Conservation (phyloP, 2,113 vertebrate species). For the Dipodomys ordii region DNA sequence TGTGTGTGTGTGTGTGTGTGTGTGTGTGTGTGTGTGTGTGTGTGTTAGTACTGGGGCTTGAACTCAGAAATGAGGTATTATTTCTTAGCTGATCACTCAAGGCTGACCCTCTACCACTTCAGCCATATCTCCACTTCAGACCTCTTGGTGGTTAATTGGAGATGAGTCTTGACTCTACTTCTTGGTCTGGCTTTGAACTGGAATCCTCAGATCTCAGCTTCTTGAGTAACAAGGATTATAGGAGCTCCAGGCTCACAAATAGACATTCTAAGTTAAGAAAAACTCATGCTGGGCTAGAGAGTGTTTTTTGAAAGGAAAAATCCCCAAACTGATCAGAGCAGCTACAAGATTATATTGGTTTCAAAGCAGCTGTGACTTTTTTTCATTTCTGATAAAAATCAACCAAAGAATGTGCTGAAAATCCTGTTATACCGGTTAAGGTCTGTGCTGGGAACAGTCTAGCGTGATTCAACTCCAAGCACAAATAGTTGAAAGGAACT, state of each 20-base stretch:
- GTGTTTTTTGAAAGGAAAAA: not conserved
- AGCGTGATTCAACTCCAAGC: not conserved
- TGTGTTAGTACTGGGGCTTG: no score
- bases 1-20: no score
- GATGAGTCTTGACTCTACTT: no score
- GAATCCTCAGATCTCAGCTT: no score
- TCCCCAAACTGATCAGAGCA: not conserved
- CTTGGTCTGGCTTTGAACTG: no score
- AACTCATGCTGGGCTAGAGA: not conserved
- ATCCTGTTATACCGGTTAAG: not conserved
- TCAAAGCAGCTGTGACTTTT: conserved; percentile 1
- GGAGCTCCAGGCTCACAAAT: not conserved
- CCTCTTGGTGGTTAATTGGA: no score
- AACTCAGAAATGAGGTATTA: no score
- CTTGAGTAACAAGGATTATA: no score
- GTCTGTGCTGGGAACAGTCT: not conserved
- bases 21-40: no score
- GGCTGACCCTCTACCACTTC: no score
- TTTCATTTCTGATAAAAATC: conserved; percentile 1
- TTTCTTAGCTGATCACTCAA: no score
- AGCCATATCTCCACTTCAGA: no score
- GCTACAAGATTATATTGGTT: not conserved
- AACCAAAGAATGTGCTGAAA: conserved; percentile 32
- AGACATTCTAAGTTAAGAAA: not conserved
- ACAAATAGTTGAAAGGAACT: not conserved